These are phyloP conservation scores for Sminthurinus signatus DNA, from an alignment of 1,140 invertebrate genomes.

Conservation along the genomic window DNA sequence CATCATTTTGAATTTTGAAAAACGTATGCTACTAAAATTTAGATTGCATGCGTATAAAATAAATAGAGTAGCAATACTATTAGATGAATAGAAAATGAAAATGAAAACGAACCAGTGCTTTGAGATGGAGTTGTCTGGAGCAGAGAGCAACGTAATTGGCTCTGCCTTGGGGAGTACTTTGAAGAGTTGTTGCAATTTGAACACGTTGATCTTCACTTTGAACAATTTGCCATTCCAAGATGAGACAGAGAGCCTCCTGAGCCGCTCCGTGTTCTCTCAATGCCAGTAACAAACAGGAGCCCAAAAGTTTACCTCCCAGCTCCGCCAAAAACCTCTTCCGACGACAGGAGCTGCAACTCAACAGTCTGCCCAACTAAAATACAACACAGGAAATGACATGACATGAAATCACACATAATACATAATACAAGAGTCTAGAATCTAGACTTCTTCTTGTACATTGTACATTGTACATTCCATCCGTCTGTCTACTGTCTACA, in stretches of 20 bases:
- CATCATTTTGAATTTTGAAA: no score
- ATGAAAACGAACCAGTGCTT: slow-evolving; percentile 59
- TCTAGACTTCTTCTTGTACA: no score
- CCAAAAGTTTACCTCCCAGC: slow-evolving; percentile 54
- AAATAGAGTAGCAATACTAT: no score
- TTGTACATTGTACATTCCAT: no score
- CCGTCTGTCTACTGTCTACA: no score
- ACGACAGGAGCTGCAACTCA: slow-evolving; percentile 70
- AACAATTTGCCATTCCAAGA: slow-evolving; percentile 72
- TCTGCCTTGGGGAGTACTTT: slow-evolving; percentile 64
- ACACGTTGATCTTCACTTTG: slow-evolving; percentile 60
- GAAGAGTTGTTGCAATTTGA: slow-evolving; percentile 73
- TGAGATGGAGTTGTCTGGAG: slow-evolving; percentile 66
- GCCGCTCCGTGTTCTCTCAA: slow-evolving; percentile 58
- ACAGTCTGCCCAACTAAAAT: slow-evolving; percentile 60
- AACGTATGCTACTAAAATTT: no score
- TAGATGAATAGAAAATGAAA: no score
- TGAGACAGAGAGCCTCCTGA: slow-evolving; percentile 66
- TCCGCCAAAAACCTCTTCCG: slow-evolving; percentile 68
- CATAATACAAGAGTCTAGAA: no score
- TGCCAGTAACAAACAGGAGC: slow-evolving; percentile 66
- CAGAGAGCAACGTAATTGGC: slow-evolving; percentile 65
- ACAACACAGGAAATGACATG: slow-evolving; percentile 2
- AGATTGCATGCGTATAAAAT: no score
- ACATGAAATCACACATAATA: no score